Evolutionary conservation across 2,113 vertebrate species (phyloP), one percentile per base, ranked within the genome.

Genomic region (Atractosteus spatula): DNA sequence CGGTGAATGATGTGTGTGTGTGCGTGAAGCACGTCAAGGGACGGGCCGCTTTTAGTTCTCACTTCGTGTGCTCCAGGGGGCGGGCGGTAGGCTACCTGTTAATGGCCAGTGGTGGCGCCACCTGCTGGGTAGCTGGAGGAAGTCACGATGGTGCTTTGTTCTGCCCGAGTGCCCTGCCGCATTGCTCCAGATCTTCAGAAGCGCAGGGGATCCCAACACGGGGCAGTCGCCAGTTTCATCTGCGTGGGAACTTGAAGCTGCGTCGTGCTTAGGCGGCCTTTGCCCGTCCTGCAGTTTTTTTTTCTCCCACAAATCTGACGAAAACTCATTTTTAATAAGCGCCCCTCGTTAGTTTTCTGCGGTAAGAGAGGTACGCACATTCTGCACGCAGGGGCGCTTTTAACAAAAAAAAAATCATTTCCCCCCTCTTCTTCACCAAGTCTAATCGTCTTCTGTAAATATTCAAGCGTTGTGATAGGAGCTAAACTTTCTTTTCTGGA

Each of bases 401-500:
- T 62, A 3, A 2, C 1, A 29, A 29, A 29, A 29, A 29, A 29
- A 29, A 29, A 29, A 29, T 51, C 10, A 7, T 51, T 51, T 51
- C 47, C 10, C 10, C 10, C 47, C 47, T 51, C 10, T 51, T 51
- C 47, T 51, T 51, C 13, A 62, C 7, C 17, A 5, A 64, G 16
- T 17, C 41, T 64, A 64, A 13, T 42, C 17, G 8, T 64, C 41
- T 64, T 64, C 62, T 64, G 62, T 64, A 64, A 64, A 64, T 64
- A 64, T 64, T 41, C 13, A 17, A 64, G 17, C 17, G 17, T 4
- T 41, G 62, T 42, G 41, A 42, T 64, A 41, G 62, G 17, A 10
- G 17, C 62, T 29, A 42, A 64, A 64, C 56, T 64, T 64, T 64
- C 62, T 3, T 7, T 64, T 64, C 62, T 64, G 62, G 62, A 64